Conservation (phyloP, 2,113 vertebrate genomes). For the Lipotes vexillifer region DNA sequence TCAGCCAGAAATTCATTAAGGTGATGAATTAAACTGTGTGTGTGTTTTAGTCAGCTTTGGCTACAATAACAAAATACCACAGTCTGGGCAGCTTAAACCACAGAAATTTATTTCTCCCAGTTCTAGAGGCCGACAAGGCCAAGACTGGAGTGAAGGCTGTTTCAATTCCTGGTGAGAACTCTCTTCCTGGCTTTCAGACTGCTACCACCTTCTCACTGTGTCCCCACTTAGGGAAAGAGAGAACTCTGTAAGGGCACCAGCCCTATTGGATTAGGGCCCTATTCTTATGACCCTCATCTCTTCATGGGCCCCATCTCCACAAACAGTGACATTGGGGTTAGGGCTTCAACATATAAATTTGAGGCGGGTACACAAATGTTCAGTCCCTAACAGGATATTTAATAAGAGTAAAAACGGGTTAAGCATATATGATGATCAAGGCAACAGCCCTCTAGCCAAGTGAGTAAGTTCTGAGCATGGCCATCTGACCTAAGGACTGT, state of each 20-base stretch:
- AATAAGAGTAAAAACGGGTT: neutral
- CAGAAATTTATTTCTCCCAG: neutral
- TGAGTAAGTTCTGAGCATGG: neutral
- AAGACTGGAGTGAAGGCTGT: neutral
- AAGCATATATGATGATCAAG: neutral
- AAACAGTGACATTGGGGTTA: neutral
- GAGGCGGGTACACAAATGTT: neutral
- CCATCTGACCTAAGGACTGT: neutral
- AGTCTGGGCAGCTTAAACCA: neutral
- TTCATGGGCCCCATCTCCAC: neutral
- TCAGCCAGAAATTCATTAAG: neutral
- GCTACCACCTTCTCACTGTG: neutral
- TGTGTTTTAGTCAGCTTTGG: neutral
- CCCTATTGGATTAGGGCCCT: neutral
- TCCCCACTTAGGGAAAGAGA: neutral
- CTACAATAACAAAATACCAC: neutral
- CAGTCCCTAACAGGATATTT: neutral
- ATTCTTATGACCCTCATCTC: neutral
- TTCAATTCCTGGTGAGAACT: neutral
- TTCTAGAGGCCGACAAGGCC: neutral
- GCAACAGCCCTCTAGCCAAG: fast-evolving
- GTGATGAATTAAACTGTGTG: neutral
- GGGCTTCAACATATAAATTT: neutral
- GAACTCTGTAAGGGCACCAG: neutral
- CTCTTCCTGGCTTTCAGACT: neutral